phyloP scores from a whole-genome alignment of 2,113 vertebrate species.

The Apistogramma diplotaenia region DNA sequence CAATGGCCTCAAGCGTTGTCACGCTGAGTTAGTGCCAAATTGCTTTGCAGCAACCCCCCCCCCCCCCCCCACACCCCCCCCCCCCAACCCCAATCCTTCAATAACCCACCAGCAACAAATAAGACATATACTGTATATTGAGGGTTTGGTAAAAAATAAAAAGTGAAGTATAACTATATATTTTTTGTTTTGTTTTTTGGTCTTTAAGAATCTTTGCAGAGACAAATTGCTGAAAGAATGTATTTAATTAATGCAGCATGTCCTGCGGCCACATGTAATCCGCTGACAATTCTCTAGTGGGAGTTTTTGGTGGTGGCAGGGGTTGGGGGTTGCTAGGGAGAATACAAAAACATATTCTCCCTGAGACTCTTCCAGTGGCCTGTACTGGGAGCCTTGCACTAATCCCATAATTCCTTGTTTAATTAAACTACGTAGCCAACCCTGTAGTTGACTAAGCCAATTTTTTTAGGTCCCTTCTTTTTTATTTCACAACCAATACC shows the following conservation, averaged over 20 bases:
- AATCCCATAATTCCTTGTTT: slow-evolving; percentile 85
- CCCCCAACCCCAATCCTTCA: neutral
- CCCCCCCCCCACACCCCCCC: slow-evolving; percentile 3
- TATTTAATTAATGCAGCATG: slow-evolving; percentile 83
- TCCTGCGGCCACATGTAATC: slow-evolving; percentile 78
- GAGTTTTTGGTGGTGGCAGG: slow-evolving; percentile 49
- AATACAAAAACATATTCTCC: slow-evolving; percentile 73
- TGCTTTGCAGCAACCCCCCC: slow-evolving; percentile 55
- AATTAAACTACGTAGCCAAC: slow-evolving; percentile 77
- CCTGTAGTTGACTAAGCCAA: slow-evolving; percentile 61
- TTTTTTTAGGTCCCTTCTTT: slow-evolving; percentile 64
- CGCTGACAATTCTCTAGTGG: slow-evolving; percentile 69
- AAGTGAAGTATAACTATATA: slow-evolving; percentile 7
- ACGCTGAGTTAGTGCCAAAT: slow-evolving; percentile 71
- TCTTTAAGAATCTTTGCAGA: slow-evolving; percentile 55
- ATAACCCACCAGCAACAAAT: slow-evolving; percentile 44
- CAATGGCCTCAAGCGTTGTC: slow-evolving; percentile 69
- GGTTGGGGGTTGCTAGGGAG: slow-evolving; percentile 5
- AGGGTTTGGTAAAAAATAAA: slow-evolving; percentile 9
- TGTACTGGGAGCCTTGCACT: slow-evolving; percentile 73
- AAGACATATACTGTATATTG: neutral
- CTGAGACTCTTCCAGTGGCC: slow-evolving; percentile 75
- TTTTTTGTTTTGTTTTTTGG: neutral
- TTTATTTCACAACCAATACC: neutral
- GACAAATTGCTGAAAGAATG: slow-evolving; percentile 64